These are phyloP conservation scores for Dichetophora obliterata DNA, from an alignment of 2,888 invertebrate species.

Conservation along the genomic window DNA sequence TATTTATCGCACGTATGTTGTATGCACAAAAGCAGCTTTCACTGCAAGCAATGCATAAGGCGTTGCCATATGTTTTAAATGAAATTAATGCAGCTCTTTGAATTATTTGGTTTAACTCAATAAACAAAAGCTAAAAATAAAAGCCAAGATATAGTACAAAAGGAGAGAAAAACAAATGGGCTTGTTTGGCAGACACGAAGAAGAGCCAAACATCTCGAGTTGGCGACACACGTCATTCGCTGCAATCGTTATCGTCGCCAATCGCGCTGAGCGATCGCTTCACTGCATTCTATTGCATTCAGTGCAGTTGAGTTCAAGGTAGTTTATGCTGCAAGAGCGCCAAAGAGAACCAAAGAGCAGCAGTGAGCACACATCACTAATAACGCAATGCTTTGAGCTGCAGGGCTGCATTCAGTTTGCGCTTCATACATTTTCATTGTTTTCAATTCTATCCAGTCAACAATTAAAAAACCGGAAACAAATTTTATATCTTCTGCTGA, in stretches of 20 bases:
- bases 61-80: slow-evolving; percentile 15
- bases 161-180: neutral
- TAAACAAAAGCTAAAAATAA: neutral
- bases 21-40: slow-evolving; percentile 2
- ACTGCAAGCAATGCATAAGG: neutral
- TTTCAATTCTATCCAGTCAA: too few species aligned
- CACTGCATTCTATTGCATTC: neutral
- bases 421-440: too few species aligned
- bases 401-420: neutral
- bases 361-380: neutral
- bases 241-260: neutral
- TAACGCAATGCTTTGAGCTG: neutral
- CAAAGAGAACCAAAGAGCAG: neutral
- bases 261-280: neutral
- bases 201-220: neutral
- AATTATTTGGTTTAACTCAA: neutral
- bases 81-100: neutral
- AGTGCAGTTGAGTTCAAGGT: slow-evolving; percentile 23
- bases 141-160: neutral
- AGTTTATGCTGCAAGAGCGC: slow-evolving; percentile 13
- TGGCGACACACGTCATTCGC: neutral
- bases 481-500: neutral
- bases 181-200: neutral
- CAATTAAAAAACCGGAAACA: neutral
- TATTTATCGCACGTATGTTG: neutral